phyloP scores from a whole-genome alignment of 2,113 vertebrate genomes.

The Bufo gargarizans region DNA sequence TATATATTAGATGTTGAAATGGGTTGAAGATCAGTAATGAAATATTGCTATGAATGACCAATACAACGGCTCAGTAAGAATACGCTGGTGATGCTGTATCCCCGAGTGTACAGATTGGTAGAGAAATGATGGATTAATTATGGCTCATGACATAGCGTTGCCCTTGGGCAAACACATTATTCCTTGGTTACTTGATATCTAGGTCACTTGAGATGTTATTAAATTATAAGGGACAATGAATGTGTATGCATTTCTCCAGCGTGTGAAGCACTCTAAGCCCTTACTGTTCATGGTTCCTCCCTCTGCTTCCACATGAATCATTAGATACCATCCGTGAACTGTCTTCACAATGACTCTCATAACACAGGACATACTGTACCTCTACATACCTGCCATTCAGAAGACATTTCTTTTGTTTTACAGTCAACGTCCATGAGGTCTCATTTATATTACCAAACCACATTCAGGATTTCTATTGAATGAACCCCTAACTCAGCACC shows the following conservation, averaged over 20 bases:
- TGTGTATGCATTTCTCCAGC: background rate
- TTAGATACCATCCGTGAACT: background rate
- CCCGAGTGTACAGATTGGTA: background rate
- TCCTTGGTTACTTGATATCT: conserved; percentile 19
- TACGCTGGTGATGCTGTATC: background rate
- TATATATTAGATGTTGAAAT: too few species aligned
- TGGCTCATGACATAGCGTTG: conserved; percentile 11
- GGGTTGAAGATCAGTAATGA: background rate
- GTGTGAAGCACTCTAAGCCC: background rate
- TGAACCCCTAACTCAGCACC: background rate
- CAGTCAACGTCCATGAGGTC: background rate
- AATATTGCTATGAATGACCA: background rate
- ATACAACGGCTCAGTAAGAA: background rate
- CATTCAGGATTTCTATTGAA: background rate
- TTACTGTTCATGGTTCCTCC: background rate
- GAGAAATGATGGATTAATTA: background rate
- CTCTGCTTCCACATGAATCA: conserved; percentile 4
- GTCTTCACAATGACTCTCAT: background rate
- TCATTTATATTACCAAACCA: background rate
- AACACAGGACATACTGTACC: background rate
- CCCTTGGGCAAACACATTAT: conserved; percentile 1
- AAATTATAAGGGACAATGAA: conserved; percentile 2
- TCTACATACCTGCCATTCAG: background rate
- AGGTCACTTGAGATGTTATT: conserved; percentile 30
- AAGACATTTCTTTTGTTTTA: background rate